phyloP scores from a whole-genome alignment of 2,888 invertebrate genomes.

The Acholoe squamosa region DNA sequence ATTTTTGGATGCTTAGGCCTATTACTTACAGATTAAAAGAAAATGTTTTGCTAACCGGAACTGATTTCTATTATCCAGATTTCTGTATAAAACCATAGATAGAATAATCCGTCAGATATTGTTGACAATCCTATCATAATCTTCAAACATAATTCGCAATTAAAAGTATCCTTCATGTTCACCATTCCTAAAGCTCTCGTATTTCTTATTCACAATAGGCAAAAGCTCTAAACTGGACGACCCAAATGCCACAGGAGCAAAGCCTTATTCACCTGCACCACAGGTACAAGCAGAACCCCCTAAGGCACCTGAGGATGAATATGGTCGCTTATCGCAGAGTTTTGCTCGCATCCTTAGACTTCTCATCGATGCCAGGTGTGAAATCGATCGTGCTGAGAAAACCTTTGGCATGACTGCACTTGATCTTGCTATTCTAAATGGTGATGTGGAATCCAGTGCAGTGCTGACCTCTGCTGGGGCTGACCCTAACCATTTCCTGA shows the following conservation, averaged over 20 bases:
- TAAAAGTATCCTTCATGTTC: no score
- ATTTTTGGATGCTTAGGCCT: no score
- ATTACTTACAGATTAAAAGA: no score
- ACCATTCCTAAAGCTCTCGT: no score
- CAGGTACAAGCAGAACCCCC: neutral
- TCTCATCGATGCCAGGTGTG: conserved; percentile 70
- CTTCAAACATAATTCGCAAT: no score
- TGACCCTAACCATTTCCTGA: conserved; percentile 70
- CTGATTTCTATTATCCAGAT: no score
- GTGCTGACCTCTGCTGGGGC: conserved; percentile 70
- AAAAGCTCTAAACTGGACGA: conserved; percentile 60
- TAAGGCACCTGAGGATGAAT: neutral
- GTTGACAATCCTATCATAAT: no score
- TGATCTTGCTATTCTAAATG: conserved; percentile 72
- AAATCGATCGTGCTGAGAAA: conserved; percentile 70
- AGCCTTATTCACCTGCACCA: conserved; percentile 9
- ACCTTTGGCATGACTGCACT: conserved; percentile 73
- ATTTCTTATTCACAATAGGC: neutral
- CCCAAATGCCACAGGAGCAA: conserved; percentile 37
- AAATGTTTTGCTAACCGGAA: no score
- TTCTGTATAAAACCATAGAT: no score
- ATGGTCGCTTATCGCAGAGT: neutral
- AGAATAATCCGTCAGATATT: no score
- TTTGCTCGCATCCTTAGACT: conserved; percentile 67
- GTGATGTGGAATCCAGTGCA: conserved; percentile 71